Conservation (phyloP, 2,888 invertebrate species). For the Tenthredo mesomela region DNA sequence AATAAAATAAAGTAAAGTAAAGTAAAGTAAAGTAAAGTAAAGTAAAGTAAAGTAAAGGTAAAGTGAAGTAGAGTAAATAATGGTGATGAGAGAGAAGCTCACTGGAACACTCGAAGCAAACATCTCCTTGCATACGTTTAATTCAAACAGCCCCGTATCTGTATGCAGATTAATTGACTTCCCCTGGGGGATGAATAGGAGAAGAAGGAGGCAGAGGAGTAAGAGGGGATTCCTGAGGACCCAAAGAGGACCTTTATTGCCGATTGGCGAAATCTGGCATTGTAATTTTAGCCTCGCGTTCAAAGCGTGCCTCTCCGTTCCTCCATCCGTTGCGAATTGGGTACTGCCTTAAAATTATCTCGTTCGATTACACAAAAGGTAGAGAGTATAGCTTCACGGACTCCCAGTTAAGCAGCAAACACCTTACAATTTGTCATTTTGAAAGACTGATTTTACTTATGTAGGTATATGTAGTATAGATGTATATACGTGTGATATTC, state of each 20-base stretch:
- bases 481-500: neutral
- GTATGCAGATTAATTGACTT: slow-evolving; percentile 45
- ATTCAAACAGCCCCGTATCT: slow-evolving; percentile 45
- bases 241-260: slow-evolving; percentile 36
- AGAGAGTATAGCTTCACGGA: neutral
- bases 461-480: too few relatives aligned
- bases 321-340: neutral
- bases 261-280: slow-evolving; percentile 46
- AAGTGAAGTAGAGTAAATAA: slow-evolving; percentile 30
- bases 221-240: slow-evolving; percentile 12
- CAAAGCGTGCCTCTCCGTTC: slow-evolving; percentile 23
- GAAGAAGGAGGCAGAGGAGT: neutral
- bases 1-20: slow-evolving; percentile 1
- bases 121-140: slow-evolving; percentile 47
- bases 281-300: slow-evolving; percentile 41
- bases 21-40: neutral
- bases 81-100: slow-evolving; percentile 24
- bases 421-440: slow-evolving; percentile 28
- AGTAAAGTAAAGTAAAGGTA: slow-evolving; percentile 15
- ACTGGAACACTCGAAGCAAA: slow-evolving; percentile 30
- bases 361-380: slow-evolving; percentile 42
- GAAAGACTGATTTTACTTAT: neutral
- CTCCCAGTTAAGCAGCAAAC: neutral
- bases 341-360: slow-evolving; percentile 32
- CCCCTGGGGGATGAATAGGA: slow-evolving; percentile 18